These are phyloP conservation scores for Diachasma alloeum DNA, from an alignment of 1,140 invertebrate species.

Conservation along the genomic window DNA sequence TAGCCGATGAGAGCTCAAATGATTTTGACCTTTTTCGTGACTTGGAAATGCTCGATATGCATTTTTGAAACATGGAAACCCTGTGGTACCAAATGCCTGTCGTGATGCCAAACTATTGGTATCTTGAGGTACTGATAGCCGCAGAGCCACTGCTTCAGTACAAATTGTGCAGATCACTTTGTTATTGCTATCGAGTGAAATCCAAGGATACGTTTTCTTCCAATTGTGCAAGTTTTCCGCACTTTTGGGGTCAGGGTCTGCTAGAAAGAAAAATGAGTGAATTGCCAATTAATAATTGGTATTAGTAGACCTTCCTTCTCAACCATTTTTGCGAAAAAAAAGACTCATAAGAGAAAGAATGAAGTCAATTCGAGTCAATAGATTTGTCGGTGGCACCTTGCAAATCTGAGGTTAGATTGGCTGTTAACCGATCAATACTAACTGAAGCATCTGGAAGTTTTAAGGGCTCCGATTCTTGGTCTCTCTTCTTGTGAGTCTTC, in stretches of 20 bases:
- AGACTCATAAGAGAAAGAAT: no score
- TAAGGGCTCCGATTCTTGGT: no score
- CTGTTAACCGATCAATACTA: no score
- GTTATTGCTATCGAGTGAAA: background rate
- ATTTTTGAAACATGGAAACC: background rate
- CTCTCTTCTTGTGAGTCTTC: no score
- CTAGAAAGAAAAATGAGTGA: background rate
- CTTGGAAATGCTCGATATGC: background rate
- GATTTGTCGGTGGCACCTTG: no score
- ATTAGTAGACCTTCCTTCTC: no score
- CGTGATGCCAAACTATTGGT: background rate
- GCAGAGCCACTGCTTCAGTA: background rate
- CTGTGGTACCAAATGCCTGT: background rate
- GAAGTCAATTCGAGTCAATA: no score
- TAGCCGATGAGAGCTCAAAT: no score
- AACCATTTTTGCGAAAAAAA: no score
- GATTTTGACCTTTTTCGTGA: no score
- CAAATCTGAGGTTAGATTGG: no score
- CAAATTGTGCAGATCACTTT: background rate
- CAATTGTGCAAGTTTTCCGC: background rate
- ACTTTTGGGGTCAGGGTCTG: background rate
- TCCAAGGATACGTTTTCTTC: background rate
- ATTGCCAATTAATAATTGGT: background rate
- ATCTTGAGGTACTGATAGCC: background rate
- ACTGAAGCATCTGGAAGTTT: no score